These are phyloP conservation scores for Tineola bisselliella DNA, from an alignment of 2,888 invertebrate species.

Conservation along the genomic window DNA sequence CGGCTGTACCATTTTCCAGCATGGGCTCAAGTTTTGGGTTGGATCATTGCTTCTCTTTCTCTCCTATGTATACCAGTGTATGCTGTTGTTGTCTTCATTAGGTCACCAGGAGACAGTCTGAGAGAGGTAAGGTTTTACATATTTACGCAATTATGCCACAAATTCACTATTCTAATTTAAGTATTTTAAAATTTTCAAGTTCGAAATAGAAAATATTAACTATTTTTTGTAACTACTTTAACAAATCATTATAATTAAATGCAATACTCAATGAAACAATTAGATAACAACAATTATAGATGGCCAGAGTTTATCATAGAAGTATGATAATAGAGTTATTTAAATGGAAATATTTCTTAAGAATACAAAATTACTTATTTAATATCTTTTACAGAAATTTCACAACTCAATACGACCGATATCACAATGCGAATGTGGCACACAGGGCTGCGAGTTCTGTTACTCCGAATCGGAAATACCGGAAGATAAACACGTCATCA, in stretches of 20 bases:
- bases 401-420: slow-evolving; percentile 78
- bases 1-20: slow-evolving; percentile 83
- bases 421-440: slow-evolving; percentile 78
- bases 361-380: background rate
- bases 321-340: background rate
- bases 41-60: slow-evolving; percentile 85
- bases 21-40: slow-evolving; percentile 88
- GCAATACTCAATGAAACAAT: background rate
- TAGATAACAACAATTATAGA: background rate
- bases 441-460: slow-evolving; percentile 77
- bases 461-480: slow-evolving; percentile 54
- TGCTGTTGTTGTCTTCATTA: slow-evolving; percentile 75
- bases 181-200: slow-evolving; percentile 17
- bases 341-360: too few relatives aligned
- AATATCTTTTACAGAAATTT: slow-evolving; percentile 71
- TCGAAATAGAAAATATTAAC: background rate
- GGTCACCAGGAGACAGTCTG: slow-evolving; percentile 76
- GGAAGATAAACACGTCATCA: slow-evolving; percentile 51
- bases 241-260: background rate
- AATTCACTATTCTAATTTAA: too few relatives aligned
- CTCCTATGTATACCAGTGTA: slow-evolving; percentile 87
- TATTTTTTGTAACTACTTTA: background rate
- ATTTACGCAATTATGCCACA: slow-evolving; percentile 16
- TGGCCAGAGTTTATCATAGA: background rate
- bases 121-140: slow-evolving; percentile 67